Percentiles rank a stretch among this genome's conserved stretches.
phyloP scores from a whole-genome alignment of 2,888 invertebrate species.

The Slavum lentiscoides region DNA sequence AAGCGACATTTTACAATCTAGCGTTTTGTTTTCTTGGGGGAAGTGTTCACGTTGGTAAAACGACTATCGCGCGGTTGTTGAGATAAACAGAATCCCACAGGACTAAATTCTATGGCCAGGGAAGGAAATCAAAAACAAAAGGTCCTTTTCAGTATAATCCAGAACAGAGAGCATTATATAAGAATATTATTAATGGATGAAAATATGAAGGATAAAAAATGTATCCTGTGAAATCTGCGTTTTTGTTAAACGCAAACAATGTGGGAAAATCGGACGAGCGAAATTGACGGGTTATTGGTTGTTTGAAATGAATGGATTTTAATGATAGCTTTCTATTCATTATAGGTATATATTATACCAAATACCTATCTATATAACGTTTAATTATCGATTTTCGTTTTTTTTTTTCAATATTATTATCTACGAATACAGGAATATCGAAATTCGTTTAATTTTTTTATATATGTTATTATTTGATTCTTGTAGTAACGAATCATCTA shows the following conservation, averaged over 20 bases:
- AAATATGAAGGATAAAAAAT: background rate
- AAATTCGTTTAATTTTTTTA: too few relatives aligned
- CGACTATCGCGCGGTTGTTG: background rate
- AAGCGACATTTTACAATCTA: conserved; percentile 31
- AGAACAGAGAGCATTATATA: background rate
- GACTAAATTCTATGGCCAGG: background rate
- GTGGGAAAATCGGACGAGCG: background rate
- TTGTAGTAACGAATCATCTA: too few relatives aligned
- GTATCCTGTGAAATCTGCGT: background rate
- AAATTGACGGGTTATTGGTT: background rate
- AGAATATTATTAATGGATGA: conserved; percentile 6
- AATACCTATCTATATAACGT: too few relatives aligned
- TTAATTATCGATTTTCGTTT: too few relatives aligned
- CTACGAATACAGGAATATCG: too few relatives aligned
- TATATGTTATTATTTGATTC: too few relatives aligned
- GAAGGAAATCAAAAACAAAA: conserved; percentile 2
- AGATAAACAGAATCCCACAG: conserved; percentile 22
- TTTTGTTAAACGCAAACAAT: background rate
- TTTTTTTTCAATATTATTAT: too few relatives aligned
- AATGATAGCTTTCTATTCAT: too few relatives aligned
- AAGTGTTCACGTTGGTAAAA: conserved; percentile 9
- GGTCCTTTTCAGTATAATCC: conserved; percentile 5
- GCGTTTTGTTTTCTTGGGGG: conserved; percentile 15
- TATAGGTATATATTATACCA: too few relatives aligned
- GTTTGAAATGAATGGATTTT: too few relatives aligned